Evolutionary conservation across 2,113 vertebrate genomes (phyloP), one percentile per base, ranked within the genome.

Genomic region (Pangasianodon hypophthalmus): DNA sequence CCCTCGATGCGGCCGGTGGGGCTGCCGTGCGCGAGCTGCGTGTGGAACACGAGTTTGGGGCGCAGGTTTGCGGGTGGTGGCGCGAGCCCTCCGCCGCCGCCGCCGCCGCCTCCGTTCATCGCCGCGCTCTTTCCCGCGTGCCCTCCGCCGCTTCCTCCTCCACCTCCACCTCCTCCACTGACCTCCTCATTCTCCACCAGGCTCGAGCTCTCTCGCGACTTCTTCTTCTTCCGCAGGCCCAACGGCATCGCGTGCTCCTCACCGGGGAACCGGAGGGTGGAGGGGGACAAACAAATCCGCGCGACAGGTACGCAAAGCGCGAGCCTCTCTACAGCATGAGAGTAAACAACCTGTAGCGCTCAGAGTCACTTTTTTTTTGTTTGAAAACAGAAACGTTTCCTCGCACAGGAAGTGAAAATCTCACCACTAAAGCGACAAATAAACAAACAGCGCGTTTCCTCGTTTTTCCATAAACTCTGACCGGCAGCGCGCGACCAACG

Each of bases 11-110:
- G 94, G 91, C 96, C 97, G 14, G 98, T 98, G 94, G 96, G 96
- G 93, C 97, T 98, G 84, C 97, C 98, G 94, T 98, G 98, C 4
- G 98, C 98, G 88, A 98, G 96, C 95, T 98, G 98, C 92, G 97
- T 95, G 94, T 98, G 96, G 93, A 98, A 98, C 24, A 97, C 96
- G 91, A 97, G 95, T 87, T 93, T 96, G 92, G 95, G 96, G 60
- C 95, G 94, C 88, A 91, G 94, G 93, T 80, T 90, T 84, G 91
- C 90, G 48, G 96, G 94, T 77, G 93, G 93, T 8, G 95, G 93
- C 44, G 93, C 94, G 52, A 96, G 95, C 11, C 93, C 94, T 18
- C 90, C 94, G 71, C 93, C 93, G 62, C 83, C 52, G 92, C 94
- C 19, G 89, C 93, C 93, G 62, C 85, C 24, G 92, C 94, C 90